phyloP scores from a whole-genome alignment of 2,888 invertebrate genomes.

The Andrena fulva region DNA sequence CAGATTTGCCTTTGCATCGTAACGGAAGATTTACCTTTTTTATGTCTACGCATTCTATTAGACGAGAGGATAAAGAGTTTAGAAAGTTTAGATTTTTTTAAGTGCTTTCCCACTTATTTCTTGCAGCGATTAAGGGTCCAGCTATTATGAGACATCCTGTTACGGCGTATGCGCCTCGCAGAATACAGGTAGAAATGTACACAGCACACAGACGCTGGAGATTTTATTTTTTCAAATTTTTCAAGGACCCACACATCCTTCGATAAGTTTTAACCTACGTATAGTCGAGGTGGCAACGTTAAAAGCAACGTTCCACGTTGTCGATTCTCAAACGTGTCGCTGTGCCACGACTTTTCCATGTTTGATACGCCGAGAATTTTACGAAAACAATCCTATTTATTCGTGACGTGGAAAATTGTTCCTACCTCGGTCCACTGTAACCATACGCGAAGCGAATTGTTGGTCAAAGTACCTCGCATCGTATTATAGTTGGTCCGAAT shows the following conservation, averaged over 20 bases:
- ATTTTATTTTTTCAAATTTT: conserved; percentile 71
- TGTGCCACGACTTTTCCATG: neutral
- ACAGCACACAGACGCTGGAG: conserved; percentile 47
- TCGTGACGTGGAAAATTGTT: conserved; percentile 37
- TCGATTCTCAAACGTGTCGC: neutral
- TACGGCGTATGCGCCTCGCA: conserved; percentile 10
- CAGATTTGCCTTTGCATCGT: neutral
- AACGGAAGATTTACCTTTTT: neutral
- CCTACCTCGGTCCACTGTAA: conserved; percentile 46
- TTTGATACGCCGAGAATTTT: neutral
- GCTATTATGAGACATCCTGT: neutral
- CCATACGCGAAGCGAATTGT: conserved; percentile 17
- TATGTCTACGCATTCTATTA: neutral
- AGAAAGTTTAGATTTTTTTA: no score
- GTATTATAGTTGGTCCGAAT: neutral
- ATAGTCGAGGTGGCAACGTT: conserved; percentile 26
- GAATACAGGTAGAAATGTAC: conserved; percentile 54
- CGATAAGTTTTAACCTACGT: conserved; percentile 26
- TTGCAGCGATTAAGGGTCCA: neutral
- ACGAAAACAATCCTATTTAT: neutral
- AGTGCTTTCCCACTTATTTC: neutral
- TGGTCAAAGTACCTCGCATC: conserved; percentile 44
- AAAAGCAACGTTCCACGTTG: conserved; percentile 14
- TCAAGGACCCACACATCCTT: conserved; percentile 41
- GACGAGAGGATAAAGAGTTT: neutral